Evolutionary conservation across 1,140 invertebrate species (phyloP), one percentile per base, ranked within the genome.

Genomic region (Uloborus diversus): DNA sequence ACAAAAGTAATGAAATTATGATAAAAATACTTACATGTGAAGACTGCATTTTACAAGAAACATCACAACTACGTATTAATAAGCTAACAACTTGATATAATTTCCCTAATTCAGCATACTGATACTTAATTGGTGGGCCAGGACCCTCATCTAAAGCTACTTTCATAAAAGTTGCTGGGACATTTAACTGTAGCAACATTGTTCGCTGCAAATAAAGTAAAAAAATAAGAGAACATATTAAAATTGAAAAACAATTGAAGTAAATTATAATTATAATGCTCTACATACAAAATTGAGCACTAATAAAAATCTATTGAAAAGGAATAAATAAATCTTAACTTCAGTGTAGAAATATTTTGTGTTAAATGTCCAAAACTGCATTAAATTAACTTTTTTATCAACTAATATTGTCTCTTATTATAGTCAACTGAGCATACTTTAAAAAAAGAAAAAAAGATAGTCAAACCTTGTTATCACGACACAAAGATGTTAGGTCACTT

Each of bases 61-160:
- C 91, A 89, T 99, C 96, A 88, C 96, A 98, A 85, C 96, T 97
- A 61, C 96, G 91, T 82, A 97, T 91, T 71, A 99, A 86, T 86
- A 93, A 91, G 33, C 94, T 96, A 32, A 98, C 95, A 32, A 98
- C 93, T 87, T 96, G 94, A 88, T 97, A 96, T 51, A 98, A 89
- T 87, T 98, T 98, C 56, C 93, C 93, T 27, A 98, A 89, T 87
- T 99, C 96, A 1, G 95, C 94, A 88, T 96, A 97, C 87, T 98
- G 96, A 86, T 97, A 98, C 87, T 98, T 98, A 82, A 97, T 96
- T 14, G 95, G 91, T 13, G 95, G 94, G 7, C 95, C 94, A 2
- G 94, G 93, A 0, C 95, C 94, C 85, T 99, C 96, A 85, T 98
- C 96, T 81, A 98, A 90, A 4, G 96, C 95, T 13, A 98, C 92